A percentile compares a stretch with the other conserved stretches of the same genome.
phyloP scores from a whole-genome alignment of 2,113 vertebrate species.

The Paramisgurnus dabryanus region DNA sequence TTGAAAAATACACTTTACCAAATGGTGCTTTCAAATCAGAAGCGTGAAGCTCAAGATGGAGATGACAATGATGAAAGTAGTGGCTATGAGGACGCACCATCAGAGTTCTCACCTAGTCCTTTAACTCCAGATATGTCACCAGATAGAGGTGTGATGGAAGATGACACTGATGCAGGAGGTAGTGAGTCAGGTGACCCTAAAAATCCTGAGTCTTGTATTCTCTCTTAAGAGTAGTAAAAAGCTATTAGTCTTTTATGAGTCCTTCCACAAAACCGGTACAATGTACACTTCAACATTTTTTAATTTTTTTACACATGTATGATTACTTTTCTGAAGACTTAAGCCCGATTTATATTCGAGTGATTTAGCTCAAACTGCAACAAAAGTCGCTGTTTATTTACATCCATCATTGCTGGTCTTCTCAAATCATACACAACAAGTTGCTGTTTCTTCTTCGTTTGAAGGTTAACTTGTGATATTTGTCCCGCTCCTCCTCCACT shows the following conservation, averaged over 20 bases:
- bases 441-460: too few relatives aligned
- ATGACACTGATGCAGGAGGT: neutral
- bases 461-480: too few relatives aligned
- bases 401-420: too few relatives aligned
- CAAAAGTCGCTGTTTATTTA: too few relatives aligned
- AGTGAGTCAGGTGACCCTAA: neutral
- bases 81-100: conserved; percentile 74
- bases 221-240: conserved; percentile 62
- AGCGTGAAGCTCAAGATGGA: conserved; percentile 37
- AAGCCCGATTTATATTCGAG: too few relatives aligned
- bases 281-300: too few relatives aligned
- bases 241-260: neutral
- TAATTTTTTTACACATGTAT: too few relatives aligned
- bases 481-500: too few relatives aligned
- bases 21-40: neutral
- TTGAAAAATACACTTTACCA: neutral
- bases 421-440: too few relatives aligned
- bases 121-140: conserved; percentile 45
- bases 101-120: conserved; percentile 63
- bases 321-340: too few relatives aligned
- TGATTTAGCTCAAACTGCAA: too few relatives aligned
- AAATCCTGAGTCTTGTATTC: conserved; percentile 57
- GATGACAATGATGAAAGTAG: conserved; percentile 70
- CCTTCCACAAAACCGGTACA: too few relatives aligned
- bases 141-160: conserved; percentile 42